Conservation (phyloP, 2,113 vertebrate species). For the Corythaeola cristata region DNA sequence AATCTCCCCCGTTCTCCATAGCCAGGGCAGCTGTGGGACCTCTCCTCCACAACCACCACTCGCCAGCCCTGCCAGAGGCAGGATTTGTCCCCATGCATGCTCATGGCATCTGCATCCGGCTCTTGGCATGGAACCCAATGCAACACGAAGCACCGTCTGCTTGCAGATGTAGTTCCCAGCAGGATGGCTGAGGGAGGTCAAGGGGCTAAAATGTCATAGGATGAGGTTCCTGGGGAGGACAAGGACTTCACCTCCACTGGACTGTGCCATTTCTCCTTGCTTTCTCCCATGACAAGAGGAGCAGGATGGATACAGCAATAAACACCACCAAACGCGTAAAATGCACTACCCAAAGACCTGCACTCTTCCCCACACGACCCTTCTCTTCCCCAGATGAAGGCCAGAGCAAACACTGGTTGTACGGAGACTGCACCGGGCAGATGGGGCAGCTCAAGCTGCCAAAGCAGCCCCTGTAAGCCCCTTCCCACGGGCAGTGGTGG, state of each 20-base stretch:
- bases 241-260: neutral
- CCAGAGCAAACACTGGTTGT: neutral
- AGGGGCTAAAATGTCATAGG: neutral
- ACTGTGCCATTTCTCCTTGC: neutral
- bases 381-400: neutral
- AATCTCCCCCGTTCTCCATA: fast-evolving
- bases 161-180: neutral
- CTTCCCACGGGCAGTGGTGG: neutral
- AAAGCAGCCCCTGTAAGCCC: neutral
- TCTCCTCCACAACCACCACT: fast-evolving
- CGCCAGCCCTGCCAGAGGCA: neutral
- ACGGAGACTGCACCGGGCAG: neutral
- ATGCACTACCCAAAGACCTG: too few species aligned
- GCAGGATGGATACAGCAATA: neutral
- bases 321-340: neutral
- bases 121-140: neutral
- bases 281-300: neutral
- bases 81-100: fast-evolving
- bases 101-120: fast-evolving
- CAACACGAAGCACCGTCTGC: fast-evolving
- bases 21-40: neutral
- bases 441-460: too few species aligned
- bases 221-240: neutral
- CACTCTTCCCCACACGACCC: neutral
- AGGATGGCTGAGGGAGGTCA: neutral